These are phyloP conservation scores for Lathamus discolor DNA, from an alignment of 2,113 vertebrate genomes.

Conservation along the genomic window DNA sequence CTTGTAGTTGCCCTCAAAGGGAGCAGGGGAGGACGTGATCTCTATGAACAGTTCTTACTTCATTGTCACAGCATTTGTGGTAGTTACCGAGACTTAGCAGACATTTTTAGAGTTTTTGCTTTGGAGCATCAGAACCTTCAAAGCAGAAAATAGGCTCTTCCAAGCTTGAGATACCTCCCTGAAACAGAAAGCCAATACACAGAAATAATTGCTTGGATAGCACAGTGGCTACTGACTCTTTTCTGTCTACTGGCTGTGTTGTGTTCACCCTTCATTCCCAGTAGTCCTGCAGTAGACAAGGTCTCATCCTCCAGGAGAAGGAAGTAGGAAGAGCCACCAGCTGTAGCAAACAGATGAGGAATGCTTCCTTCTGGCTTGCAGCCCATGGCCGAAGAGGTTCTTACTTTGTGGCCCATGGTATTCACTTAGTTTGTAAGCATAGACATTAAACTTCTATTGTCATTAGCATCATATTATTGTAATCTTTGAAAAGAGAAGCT, in stretches of 20 bases:
- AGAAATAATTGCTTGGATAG: background rate
- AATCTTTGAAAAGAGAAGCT: background rate
- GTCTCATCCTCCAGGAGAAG: background rate
- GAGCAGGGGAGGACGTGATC: background rate
- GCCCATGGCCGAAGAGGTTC: background rate
- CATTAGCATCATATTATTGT: background rate
- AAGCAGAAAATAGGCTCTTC: background rate
- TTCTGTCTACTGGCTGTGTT: background rate
- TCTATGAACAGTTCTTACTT: background rate
- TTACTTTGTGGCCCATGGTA: background rate
- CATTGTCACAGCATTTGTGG: background rate
- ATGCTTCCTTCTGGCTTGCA: background rate
- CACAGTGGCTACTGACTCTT: background rate
- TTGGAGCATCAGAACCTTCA: background rate
- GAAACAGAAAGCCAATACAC: background rate
- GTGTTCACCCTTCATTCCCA: background rate
- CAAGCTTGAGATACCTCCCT: background rate
- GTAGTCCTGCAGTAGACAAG: fast-evolving
- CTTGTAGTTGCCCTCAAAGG: background rate
- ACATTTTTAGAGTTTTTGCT: background rate
- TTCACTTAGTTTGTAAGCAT: background rate
- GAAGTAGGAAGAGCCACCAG: background rate
- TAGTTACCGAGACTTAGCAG: background rate
- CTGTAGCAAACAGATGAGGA: background rate
- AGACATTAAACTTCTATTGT: background rate